Conservation (phyloP, 2,113 vertebrate species). For the Neolamprologus longior region DNA sequence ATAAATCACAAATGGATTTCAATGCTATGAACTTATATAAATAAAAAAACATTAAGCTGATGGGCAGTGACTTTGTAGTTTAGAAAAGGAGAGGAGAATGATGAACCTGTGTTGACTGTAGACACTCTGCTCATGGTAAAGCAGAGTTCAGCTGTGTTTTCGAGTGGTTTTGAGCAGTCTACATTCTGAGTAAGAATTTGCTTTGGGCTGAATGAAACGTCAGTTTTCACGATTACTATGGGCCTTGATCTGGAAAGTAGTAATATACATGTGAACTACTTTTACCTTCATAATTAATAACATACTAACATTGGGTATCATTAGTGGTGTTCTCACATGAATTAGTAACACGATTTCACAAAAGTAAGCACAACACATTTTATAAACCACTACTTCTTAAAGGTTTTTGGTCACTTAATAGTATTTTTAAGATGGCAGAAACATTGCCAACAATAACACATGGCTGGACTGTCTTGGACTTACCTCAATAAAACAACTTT, state of each 20-base stretch:
- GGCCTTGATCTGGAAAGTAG: background rate
- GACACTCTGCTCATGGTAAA: background rate
- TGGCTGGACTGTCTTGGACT: background rate
- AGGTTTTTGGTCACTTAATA: background rate
- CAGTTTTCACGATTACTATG: background rate
- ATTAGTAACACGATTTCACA: background rate
- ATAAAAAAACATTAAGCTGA: background rate
- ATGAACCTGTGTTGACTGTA: background rate
- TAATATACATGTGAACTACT: background rate
- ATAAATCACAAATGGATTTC: background rate
- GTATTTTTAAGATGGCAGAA: background rate
- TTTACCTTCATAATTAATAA: background rate
- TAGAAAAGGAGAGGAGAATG: background rate
- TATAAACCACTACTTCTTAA: background rate
- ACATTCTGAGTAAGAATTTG: background rate
- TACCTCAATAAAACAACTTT: background rate
- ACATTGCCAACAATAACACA: background rate
- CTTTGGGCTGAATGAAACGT: background rate
- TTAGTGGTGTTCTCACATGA: background rate
- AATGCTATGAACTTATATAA: background rate
- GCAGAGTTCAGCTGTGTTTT: background rate
- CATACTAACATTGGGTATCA: background rate
- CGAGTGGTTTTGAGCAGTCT: background rate
- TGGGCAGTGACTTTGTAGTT: background rate
- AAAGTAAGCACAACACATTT: background rate